These are phyloP conservation scores for Endomychus coccineus DNA, from an alignment of 2,888 invertebrate species.

Conservation along the genomic window DNA sequence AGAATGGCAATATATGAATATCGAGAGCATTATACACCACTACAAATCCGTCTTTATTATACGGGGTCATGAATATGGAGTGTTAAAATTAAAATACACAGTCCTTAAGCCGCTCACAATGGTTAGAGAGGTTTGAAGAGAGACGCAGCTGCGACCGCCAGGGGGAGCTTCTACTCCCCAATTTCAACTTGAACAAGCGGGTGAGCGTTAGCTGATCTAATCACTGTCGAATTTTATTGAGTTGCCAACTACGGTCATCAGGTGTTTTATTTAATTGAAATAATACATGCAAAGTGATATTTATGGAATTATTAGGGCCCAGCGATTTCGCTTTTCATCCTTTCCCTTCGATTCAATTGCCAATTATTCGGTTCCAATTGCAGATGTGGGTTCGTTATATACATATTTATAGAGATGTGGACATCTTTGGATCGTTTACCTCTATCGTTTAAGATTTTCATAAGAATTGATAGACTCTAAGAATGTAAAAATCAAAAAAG, in stretches of 20 bases:
- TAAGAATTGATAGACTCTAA: too few relatives aligned
- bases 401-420: too few relatives aligned
- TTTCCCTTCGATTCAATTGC: too few relatives aligned
- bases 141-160: constrained; percentile 34
- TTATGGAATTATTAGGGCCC: too few relatives aligned
- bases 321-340: too few relatives aligned
- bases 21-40: constrained; percentile 32
- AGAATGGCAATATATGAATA: constrained; percentile 23
- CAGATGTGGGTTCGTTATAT: too few relatives aligned
- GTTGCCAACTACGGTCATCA: constrained; percentile 7
- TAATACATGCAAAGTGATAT: too few relatives aligned
- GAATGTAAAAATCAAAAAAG: too few relatives aligned
- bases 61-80: constrained; percentile 43
- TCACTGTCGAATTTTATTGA: constrained; percentile 3
- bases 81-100: constrained; percentile 43
- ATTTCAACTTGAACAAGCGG: constrained; percentile 4
- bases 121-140: constrained; percentile 30
- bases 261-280: constrained; percentile 11
- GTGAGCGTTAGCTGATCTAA: constrained; percentile 7
- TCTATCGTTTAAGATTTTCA: too few relatives aligned
- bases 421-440: too few relatives aligned
- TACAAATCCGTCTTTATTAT: constrained; percentile 40
- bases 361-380: too few relatives aligned
- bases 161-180: constrained; percentile 8
- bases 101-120: constrained; percentile 34